These are phyloP conservation scores for Lymantria monacha DNA, from an alignment of 2,888 invertebrate genomes.

Conservation along the genomic window DNA sequence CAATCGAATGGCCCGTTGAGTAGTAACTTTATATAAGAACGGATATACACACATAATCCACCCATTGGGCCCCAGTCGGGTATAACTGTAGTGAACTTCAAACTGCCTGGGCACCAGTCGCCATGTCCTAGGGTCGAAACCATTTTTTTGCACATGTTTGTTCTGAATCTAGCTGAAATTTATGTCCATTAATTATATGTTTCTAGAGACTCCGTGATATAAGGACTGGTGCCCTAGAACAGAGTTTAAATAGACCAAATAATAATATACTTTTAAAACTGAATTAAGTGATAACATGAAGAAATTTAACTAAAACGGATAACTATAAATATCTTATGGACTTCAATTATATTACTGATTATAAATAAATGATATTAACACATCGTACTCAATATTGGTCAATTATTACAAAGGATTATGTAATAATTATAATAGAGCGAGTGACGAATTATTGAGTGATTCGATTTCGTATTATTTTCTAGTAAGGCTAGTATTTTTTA, in stretches of 20 bases:
- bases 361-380: neutral
- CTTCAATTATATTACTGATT: neutral
- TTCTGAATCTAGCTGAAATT: too few relatives aligned
- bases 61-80: too few relatives aligned
- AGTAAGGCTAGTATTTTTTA: slow-evolving; percentile 7
- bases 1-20: too few relatives aligned
- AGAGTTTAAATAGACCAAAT: neutral
- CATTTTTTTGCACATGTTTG: too few relatives aligned
- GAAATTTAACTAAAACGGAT: neutral
- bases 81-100: too few relatives aligned
- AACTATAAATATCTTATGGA: neutral
- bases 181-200: too few relatives aligned
- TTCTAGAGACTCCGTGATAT: too few relatives aligned
- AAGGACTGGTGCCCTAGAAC: too few relatives aligned
- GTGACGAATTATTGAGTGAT: slow-evolving; percentile 6
- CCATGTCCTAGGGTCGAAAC: too few relatives aligned
- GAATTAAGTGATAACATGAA: neutral
- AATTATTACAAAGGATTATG: slow-evolving; percentile 21
- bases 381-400: slow-evolving; percentile 16
- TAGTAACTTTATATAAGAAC: too few relatives aligned
- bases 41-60: too few relatives aligned
- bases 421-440: slow-evolving; percentile 7
- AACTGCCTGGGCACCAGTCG: too few relatives aligned
- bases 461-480: slow-evolving; percentile 1
- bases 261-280: neutral